These are phyloP conservation scores for Nylanderia fulva DNA, from an alignment of 1,140 invertebrate genomes.

Conservation along the genomic window DNA sequence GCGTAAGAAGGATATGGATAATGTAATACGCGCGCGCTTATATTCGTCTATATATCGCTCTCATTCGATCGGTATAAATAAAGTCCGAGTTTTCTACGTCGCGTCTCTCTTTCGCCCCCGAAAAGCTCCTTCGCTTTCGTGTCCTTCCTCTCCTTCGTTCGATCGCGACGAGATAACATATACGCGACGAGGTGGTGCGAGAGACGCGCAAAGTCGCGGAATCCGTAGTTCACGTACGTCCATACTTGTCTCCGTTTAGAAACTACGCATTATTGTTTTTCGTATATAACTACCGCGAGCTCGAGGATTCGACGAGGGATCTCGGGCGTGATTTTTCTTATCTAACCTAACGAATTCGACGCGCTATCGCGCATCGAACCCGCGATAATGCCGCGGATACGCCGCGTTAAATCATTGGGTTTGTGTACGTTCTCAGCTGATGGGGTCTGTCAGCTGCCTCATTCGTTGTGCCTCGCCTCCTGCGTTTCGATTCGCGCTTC, in stretches of 20 bases:
- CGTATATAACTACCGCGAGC: too few relatives aligned
- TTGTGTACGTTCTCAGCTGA: slow-evolving; percentile 84
- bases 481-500: neutral
- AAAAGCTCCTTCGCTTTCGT: neutral
- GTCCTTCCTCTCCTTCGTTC: too few relatives aligned
- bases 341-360: too few relatives aligned
- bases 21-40: neutral
- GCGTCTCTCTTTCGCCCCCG: neutral
- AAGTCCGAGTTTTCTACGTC: too few relatives aligned
- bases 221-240: slow-evolving; percentile 33
- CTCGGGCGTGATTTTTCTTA: too few relatives aligned
- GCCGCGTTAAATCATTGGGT: slow-evolving; percentile 64
- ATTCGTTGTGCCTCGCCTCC: neutral
- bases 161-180: too few relatives aligned
- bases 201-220: neutral
- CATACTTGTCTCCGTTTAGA: slow-evolving; percentile 28
- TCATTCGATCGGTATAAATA: neutral
- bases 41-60: neutral
- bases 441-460: slow-evolving; percentile 79
- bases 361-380: slow-evolving; percentile 13
- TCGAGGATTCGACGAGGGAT: neutral
- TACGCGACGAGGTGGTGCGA: too few relatives aligned
- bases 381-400: slow-evolving; percentile 25
- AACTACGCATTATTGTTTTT: slow-evolving; percentile 72
- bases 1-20: neutral